Evolutionary conservation across 2,797 vertebrate species (phyloP), one percentile per base, ranked within the genome.

Genomic region (Euthynnus affinis): DNA sequence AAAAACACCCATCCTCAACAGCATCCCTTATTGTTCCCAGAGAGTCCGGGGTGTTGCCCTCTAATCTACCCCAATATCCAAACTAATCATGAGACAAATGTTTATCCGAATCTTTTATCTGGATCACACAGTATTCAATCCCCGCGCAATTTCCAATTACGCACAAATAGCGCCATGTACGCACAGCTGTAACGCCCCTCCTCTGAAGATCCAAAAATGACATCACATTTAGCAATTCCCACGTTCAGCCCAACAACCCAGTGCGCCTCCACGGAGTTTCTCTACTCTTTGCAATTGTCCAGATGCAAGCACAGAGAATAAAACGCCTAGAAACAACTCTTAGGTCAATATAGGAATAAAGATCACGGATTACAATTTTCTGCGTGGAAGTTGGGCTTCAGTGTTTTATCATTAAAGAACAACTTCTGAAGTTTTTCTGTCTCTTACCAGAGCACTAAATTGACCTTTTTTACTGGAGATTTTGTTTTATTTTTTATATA

Each of bases 151-250:
- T 72, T 90, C 83, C 70, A 84, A 75, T 90, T 92, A 82, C 90
- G 88, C 91, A 89, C 84, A 73, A 84, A 74, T 62, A 67, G 71
- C 66, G 78, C 72, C 80, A 37, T 89, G 92, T 91, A 91, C 91
- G 89, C 89, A 90, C 80, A 87, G 71, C 64, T 70, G 51, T n/a
- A 78, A 87, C 89, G 89, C 93, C 90, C 91, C 88, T 90, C 86
- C 90, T 93, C 68, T 67, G 72, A 85, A 79, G 74, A 81, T 92
- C 84, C 89, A 91, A 92, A 89, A 90, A 93, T 97, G 94, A 97
- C 95, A 94, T 96, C 97, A 97, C 93, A 87, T 89, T 83, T 92
- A 87, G 88, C 80, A 93, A 89, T 93, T 93, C 94, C 95, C 94
- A 96, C 96, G 93, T 95, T 95, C 94, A 85, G 87, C 89, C 88